Evolutionary conservation across 2,113 vertebrate genomes (phyloP), one percentile per base, ranked within the genome.

Genomic region (Anthoscopus minutus): DNA sequence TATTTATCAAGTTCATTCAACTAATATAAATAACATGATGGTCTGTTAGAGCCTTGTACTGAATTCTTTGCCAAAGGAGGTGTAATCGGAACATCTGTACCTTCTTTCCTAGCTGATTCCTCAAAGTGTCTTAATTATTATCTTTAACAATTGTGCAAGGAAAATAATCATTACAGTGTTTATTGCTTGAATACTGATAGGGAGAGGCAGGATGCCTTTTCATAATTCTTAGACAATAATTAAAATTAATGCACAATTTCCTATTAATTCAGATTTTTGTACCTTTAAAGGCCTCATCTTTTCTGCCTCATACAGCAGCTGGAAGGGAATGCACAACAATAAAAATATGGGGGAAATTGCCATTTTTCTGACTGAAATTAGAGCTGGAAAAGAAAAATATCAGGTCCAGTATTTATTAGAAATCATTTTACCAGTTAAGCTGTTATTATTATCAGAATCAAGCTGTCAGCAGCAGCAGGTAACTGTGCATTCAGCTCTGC

Each of bases 81-180:
- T 88, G 81, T 47, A 74, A 78, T 72, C 66, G 44, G 42, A 89
- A 82, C 74, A 89, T 74, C 76, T 95, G 74, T 74, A 86, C 27
- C 76, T 87, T 77, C 44, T 35, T 51, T 78, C 33, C 60, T 79
- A 62, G 76, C 44, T 83, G 81, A 73, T 66, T 93, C 81, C 54
- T 57, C 72, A 44, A 37, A 67, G 20, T 18, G 17, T 62, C 74
- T 90, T 88, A 88, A 96, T 95, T 86, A 95, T 78, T 92, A 71
- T 56, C 38, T 89, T 89, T 86, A 86, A 67, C 71, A 92, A 81
- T 28, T 60, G 21, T 51, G 64, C 58, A 82, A 82, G 47, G 38
- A 87, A 97, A 96, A 89, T 88, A 82, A 93, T 94, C 83, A 78
- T 92, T 81, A 81, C 27, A 51, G 19, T 73, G 71, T 86, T 95